Evolutionary conservation across 2,888 invertebrate species (phyloP).

Genomic region (Amphiduros pacificus): DNA sequence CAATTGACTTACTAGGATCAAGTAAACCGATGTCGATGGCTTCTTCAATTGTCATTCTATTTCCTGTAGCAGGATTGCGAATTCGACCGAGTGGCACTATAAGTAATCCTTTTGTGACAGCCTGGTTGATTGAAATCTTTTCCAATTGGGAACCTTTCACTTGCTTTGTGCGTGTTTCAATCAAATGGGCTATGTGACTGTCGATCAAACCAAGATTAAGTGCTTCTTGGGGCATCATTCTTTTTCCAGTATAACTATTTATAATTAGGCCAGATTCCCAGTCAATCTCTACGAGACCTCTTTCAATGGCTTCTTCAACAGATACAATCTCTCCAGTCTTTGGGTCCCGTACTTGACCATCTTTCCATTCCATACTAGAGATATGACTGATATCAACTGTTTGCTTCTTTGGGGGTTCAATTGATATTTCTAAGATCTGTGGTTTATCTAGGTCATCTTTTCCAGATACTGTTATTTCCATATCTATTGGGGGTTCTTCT

Average conservation of each 20-base stretch:
- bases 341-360: slow-evolving; percentile 39
- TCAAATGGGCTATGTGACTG: slow-evolving; percentile 61
- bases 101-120: slow-evolving; percentile 31
- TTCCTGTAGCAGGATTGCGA: slow-evolving; percentile 27
- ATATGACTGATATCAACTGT: too few species aligned
- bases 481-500: background rate
- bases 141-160: background rate
- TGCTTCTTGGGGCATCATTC: slow-evolving; percentile 85
- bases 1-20: slow-evolving; percentile 32
- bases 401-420: too few species aligned
- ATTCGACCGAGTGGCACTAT: slow-evolving; percentile 33
- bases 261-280: slow-evolving; percentile 60
- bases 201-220: slow-evolving; percentile 89
- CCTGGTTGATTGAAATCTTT: slow-evolving; percentile 32
- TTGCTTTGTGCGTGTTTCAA: slow-evolving; percentile 23
- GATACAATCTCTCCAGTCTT: slow-evolving; percentile 66
- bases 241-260: slow-evolving; percentile 68
- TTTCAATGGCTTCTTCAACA: slow-evolving; percentile 78
- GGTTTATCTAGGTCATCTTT: too few species aligned
- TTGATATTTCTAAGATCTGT: too few species aligned
- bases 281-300: slow-evolving; percentile 72
- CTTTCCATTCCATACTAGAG: slow-evolving; percentile 7
- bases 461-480: background rate
- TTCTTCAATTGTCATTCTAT: slow-evolving; percentile 77
- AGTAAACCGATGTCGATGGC: slow-evolving; percentile 62